Evolutionary conservation across 2,797 vertebrate species (phyloP).

Genomic region (Notolabrus celidotus): DNA sequence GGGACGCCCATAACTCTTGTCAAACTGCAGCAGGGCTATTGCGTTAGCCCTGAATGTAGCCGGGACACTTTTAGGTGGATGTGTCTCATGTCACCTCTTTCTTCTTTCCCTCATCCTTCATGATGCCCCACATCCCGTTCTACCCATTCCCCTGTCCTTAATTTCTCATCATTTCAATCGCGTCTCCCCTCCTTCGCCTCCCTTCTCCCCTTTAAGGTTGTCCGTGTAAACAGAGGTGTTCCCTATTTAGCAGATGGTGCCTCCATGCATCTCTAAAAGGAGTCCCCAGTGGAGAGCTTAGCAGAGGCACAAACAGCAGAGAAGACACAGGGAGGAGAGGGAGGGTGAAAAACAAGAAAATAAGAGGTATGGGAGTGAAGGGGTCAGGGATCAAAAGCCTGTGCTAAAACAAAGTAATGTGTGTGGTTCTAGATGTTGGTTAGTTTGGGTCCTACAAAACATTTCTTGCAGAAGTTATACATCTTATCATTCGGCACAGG

Average conservation of each 20-base stretch:
- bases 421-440: not conserved
- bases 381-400: not conserved
- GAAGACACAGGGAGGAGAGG: conserved; percentile 6
- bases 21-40: conserved; percentile 37
- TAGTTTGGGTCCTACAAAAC: not conserved
- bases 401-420: not conserved
- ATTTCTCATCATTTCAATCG: not conserved
- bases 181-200: not conserved
- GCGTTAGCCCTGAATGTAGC: conserved; percentile 27
- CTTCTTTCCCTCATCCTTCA: conserved; percentile 5
- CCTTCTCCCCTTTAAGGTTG: conserved; percentile 14
- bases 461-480: too few relatives aligned
- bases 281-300: conserved; percentile 43
- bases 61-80: conserved; percentile 23
- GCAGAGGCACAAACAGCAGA: conserved; percentile 37
- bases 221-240: conserved; percentile 55
- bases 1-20: conserved; percentile 45
- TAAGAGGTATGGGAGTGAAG: not conserved
- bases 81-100: not conserved
- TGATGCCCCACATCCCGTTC: conserved; percentile 24
- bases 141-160: not conserved
- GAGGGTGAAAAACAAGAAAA: conserved; percentile 1
- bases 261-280: conserved; percentile 45
- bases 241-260: conserved; percentile 47
- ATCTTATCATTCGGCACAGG: not conserved